These are phyloP conservation scores for Simalia tracyae DNA, from an alignment of 2,797 vertebrate species.

Conservation along the genomic window DNA sequence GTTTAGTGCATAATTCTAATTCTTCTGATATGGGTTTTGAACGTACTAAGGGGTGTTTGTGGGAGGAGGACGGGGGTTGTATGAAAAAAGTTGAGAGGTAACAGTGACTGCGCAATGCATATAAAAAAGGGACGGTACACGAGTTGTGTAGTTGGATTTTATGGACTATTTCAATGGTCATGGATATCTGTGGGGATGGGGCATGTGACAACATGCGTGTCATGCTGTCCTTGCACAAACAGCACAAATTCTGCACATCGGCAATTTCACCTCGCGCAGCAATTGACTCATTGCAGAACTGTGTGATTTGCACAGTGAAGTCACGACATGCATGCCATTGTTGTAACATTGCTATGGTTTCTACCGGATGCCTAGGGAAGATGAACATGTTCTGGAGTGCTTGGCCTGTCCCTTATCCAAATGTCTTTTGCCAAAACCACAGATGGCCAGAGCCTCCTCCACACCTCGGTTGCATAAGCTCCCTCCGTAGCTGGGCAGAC, in stretches of 20 bases:
- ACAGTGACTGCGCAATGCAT: too few species aligned
- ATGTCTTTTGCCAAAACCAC: not conserved
- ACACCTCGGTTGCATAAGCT: slow-evolving; percentile 93
- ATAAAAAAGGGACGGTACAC: too few species aligned
- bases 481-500: slow-evolving; percentile 94
- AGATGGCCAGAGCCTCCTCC: not conserved
- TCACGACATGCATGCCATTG: not conserved
- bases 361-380: not conserved
- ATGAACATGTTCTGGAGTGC: not conserved
- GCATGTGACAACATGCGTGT: not conserved
- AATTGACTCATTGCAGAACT: not conserved
- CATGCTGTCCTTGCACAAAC: not conserved
- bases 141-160: too few species aligned
- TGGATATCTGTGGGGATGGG: not conserved
- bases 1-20: too few species aligned
- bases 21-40: too few species aligned
- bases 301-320: not conserved
- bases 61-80: too few species aligned
- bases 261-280: not conserved
- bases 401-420: not conserved
- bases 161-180: too few species aligned
- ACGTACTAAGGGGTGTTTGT: too few species aligned
- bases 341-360: not conserved
- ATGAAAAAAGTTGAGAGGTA: too few species aligned
- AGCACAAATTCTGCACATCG: not conserved